phyloP scores from a whole-genome alignment of 2,797 vertebrate genomes.

The Heteromormyrus szaboi region DNA sequence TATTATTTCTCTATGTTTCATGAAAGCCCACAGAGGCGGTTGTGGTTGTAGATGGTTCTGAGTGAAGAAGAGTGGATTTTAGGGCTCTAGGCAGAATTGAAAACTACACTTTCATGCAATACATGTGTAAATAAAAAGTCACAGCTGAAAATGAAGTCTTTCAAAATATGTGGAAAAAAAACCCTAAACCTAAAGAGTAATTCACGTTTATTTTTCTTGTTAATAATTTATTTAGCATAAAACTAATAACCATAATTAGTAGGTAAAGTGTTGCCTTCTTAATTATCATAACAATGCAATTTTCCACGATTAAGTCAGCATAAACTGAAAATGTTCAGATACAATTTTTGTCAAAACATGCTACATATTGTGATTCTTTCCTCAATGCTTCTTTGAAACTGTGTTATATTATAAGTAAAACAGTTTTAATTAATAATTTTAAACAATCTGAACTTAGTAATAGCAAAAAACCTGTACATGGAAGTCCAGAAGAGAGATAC shows the following conservation, averaged over 20 bases:
- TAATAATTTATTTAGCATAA: neutral
- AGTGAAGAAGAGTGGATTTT: slow-evolving; percentile 39
- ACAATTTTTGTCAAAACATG: neutral
- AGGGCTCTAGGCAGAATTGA: slow-evolving; percentile 8
- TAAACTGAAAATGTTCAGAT: neutral
- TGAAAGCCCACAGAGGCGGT: slow-evolving; percentile 49
- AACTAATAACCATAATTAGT: neutral
- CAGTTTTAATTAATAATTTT: neutral
- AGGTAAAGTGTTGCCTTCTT: neutral
- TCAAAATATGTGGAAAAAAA: neutral
- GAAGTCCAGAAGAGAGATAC: neutral
- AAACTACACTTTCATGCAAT: neutral
- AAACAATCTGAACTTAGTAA: neutral
- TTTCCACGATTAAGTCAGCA: neutral
- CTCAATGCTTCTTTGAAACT: neutral
- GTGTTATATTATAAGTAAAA: neutral
- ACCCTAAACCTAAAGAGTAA: neutral
- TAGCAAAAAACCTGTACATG: neutral
- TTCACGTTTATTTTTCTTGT: neutral
- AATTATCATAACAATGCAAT: neutral
- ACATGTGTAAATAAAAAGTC: neutral
- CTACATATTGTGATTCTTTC: neutral
- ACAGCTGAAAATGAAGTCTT: neutral
- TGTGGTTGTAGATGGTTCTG: slow-evolving; percentile 50
- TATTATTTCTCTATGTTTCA: slow-evolving; percentile 60